Evolutionary conservation across 2,888 invertebrate species (phyloP).

Genomic region (Fragum whitleyi): DNA sequence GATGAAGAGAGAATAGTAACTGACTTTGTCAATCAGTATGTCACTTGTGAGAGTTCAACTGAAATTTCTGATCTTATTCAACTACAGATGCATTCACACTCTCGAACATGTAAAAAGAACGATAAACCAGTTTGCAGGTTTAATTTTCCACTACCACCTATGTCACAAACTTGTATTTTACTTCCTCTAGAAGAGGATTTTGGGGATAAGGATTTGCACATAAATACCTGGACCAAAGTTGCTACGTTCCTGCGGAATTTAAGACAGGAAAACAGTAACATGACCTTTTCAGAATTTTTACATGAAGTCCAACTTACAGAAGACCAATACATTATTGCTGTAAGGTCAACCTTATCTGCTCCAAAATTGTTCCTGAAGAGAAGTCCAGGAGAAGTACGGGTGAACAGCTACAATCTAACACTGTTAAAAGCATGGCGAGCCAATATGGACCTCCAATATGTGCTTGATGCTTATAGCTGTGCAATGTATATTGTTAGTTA

Average conservation of each 20-base stretch:
- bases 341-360: conserved; percentile 28
- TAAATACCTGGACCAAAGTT: background rate
- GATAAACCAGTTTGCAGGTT: conserved; percentile 33
- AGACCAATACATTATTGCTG: conserved; percentile 44
- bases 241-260: background rate
- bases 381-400: conserved; percentile 34
- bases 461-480: conserved; percentile 61
- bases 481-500: conserved; percentile 61
- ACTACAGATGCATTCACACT: conserved; percentile 23
- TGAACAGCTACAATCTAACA: conserved; percentile 59
- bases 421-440: conserved; percentile 57
- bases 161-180: conserved; percentile 32
- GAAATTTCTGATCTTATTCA: conserved; percentile 15
- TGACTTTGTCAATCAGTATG: conserved; percentile 44
- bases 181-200: conserved; percentile 29
- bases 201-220: background rate
- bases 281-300: conserved; percentile 33
- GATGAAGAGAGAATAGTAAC: background rate
- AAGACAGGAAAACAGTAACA: background rate
- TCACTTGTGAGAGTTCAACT: background rate
- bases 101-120: conserved; percentile 48
- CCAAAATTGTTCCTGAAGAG: conserved; percentile 58
- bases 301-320: conserved; percentile 34
- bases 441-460: conserved; percentile 64
- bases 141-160: conserved; percentile 52